Base-by-base conservation (phyloP, 2,113 vertebrate species). In the Grammomys surdaster region DNA sequence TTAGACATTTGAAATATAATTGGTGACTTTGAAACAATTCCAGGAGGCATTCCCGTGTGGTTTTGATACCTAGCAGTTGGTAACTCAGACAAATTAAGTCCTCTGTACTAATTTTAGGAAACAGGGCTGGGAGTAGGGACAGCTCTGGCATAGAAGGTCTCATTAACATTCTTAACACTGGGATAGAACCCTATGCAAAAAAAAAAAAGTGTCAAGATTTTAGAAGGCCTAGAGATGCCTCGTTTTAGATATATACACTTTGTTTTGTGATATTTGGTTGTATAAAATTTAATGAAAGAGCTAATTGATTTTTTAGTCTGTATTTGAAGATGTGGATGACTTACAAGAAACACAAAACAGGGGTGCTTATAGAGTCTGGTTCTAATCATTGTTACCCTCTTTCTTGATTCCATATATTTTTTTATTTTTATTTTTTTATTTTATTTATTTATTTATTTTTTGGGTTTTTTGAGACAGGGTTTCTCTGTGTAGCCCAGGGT, bases 191-290 rank as follows among this genome's bases (percentile, higher is more conserved):
- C 36, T 28, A 78, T 75, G 70, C 22, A 73, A n/a, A 46, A 56
- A 36, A n/a, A 20, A n/a, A 77, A n/a, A 82, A 82, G 22, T 26
- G 54, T n/a, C 36, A 40, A 13, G 40, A n/a, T 82, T 88, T 40
- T 88, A 70, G 4, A 69, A 69, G 58, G 65, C 33, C 28, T 90
- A 78, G 63, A 95, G 88, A n/a, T 90, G 69, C 75, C 70, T 88
- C 48, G 93, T 86, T 96, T 76, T 76, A 85, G n/a, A 93, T 58
- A 85, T 88, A 69, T 85, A 92, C 36, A 92, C 60, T 93, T 84
- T 46, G 28, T 84, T 92, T 78, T 85, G 6, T 76, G 43, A 63
- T 78, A 78, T 36, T 92, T 86, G 56, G 84, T 56, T 86, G 31
- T 93, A 16, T 93, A 89, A 94, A 97, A 40, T 48, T 51, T 90